Base-by-base conservation (phyloP, 2,797 vertebrate genomes). In the Hippoglossus hippoglossus region DNA sequence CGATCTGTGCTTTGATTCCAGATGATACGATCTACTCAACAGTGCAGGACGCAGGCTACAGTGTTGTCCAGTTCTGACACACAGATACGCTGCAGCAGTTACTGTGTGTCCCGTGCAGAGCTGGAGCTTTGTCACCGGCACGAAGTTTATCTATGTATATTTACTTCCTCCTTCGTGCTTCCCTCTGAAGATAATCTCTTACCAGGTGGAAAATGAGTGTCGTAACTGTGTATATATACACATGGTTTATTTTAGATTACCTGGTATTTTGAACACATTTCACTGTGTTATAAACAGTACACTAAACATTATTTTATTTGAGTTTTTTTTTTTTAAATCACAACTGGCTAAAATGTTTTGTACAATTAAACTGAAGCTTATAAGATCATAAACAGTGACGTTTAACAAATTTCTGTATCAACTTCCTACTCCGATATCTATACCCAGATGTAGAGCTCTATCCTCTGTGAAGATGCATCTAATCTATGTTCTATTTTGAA, bases 1-100 rank as follows among this genome's bases (percentile, higher is more conserved):
- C n/a, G n/a, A n/a, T n/a, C 26, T 73, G 77, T 79, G 34, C 49
- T 68, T 76, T 67, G 5, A 36, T 71, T 85, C 13, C 75, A 95
- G 95, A 67, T 60, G 81, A 91, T n/a, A 24, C 58, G 3, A 21
- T 81, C 52, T 92, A 93, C 87, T 90, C 93, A 4, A 84, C 87
- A 12, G 85, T 91, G 73, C 58, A 83, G 47, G 92, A 94, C 0
- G 19, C 83, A 22, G 80, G 73, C 6, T 94, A 95, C 89, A 94
- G 93, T 47, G 25, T 93, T 1, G 89, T 94, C 77, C 86, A 84
- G 6, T 92, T 88, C 82, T 94, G 83, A 86, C 47, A 46, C 22
- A 53, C 56, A 41, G 13, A 58, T 25, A 31, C 7, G 11, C 19
- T 19, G 28, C 10, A 31, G 52, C 11, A 24, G 41, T 39, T 4